Evolutionary conservation across 2,113 vertebrate species (phyloP).

Genomic region (Cygnus atratus): DNA sequence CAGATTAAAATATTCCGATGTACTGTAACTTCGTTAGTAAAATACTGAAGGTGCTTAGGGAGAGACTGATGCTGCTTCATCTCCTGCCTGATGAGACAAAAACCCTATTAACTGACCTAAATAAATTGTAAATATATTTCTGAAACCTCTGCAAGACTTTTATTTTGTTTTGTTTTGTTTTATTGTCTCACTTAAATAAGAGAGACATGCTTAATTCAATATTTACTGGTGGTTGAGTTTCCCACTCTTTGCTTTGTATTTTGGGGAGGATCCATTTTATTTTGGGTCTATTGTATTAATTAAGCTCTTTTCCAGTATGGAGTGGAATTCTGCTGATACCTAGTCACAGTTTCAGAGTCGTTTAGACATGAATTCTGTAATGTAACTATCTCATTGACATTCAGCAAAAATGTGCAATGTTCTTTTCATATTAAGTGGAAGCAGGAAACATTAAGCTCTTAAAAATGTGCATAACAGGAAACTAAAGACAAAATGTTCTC

Average conservation of each 20-base stretch:
- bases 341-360: constrained; percentile 9
- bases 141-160: not conserved
- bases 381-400: constrained; percentile 59
- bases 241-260: not conserved
- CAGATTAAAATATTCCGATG: constrained; percentile 85
- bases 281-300: constrained; percentile 21
- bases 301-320: not conserved
- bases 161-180: not conserved
- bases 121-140: constrained; percentile 56
- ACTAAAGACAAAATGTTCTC: constrained; percentile 46
- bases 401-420: constrained; percentile 55
- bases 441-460: constrained; percentile 66
- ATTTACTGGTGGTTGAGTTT: not conserved
- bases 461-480: constrained; percentile 60
- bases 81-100: constrained; percentile 66
- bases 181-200: not conserved
- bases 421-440: constrained; percentile 63
- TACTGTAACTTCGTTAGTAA: constrained; percentile 78
- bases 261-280: not conserved
- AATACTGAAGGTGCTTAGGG: constrained; percentile 67
- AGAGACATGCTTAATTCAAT: not conserved
- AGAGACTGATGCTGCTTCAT: constrained; percentile 22
- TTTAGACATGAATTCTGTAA: constrained; percentile 20
- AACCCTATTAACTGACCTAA: constrained; percentile 65
- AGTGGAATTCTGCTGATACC: constrained; percentile 23